A percentile compares a stretch with the other conserved stretches of the same genome.
phyloP scores from a whole-genome alignment of 2,113 vertebrate species.

The Myodes glareolus region DNA sequence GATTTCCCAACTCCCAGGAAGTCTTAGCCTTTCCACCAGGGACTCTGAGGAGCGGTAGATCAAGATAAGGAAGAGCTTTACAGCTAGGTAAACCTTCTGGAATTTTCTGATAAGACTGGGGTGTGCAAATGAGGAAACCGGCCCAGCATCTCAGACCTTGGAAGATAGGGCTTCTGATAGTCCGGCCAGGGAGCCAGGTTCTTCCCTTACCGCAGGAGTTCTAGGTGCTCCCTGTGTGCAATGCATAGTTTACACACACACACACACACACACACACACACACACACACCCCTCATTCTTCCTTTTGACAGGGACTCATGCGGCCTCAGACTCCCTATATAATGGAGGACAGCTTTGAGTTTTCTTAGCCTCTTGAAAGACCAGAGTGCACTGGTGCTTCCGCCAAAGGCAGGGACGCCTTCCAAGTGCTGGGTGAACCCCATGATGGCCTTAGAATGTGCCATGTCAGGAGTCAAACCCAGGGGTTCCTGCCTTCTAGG shows the following conservation, averaged over 20 bases:
- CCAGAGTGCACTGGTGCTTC: not conserved
- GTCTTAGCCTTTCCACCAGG: not conserved
- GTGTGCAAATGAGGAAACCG: not conserved
- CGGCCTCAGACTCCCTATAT: not conserved
- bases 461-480: not conserved
- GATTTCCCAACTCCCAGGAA: not conserved
- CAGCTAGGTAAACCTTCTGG: not conserved
- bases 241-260: not conserved
- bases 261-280: not conserved
- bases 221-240: fast-evolving
- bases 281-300: not conserved
- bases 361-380: not conserved
- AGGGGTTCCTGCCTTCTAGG: not conserved
- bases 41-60: not conserved
- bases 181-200: not conserved
- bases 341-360: not conserved
- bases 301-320: not conserved
- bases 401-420: not conserved
- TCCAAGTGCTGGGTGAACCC: not conserved
- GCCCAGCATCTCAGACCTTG: not conserved
- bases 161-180: not conserved
- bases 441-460: not conserved
- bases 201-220: not conserved
- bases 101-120: not conserved
- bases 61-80: not conserved